Percentiles rank a stretch among this genome's conserved stretches.
phyloP scores from a whole-genome alignment of 2,888 invertebrate genomes.

The Ophonus ardosiacus region DNA sequence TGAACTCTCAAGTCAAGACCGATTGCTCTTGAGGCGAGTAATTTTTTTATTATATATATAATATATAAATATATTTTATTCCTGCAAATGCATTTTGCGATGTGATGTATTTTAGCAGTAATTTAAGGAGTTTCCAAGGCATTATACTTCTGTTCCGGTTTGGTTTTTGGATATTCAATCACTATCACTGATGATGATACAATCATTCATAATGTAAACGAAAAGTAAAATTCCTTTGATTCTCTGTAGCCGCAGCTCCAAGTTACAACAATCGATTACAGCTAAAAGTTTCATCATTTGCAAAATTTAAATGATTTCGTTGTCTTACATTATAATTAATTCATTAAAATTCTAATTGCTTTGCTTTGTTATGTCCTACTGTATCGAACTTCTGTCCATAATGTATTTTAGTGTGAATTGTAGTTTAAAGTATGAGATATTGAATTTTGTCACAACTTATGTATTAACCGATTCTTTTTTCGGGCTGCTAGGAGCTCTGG shows the following conservation, averaged over 20 bases:
- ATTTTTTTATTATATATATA: conserved; percentile 74
- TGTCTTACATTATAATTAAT: conserved; percentile 61
- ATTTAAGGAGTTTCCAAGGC: conserved; percentile 74
- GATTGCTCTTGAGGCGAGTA: conserved; percentile 73
- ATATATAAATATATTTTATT: conserved; percentile 87
- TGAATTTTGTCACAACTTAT: conserved; percentile 62
- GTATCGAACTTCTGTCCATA: conserved; percentile 62
- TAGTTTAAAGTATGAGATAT: conserved; percentile 60
- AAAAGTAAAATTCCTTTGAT: conserved; percentile 24
- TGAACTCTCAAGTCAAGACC: conserved; percentile 66
- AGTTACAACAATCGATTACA: conserved; percentile 70
- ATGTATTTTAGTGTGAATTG: conserved; percentile 63
- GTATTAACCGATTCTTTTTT: conserved; percentile 61
- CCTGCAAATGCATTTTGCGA: conserved; percentile 89
- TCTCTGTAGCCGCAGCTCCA: conserved; percentile 60
- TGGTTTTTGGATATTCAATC: conserved; percentile 41
- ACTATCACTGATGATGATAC: conserved; percentile 22
- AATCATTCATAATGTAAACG: conserved; percentile 26
- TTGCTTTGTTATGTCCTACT: conserved; percentile 62
- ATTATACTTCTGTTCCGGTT: conserved; percentile 74
- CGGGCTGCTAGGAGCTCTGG: conserved; percentile 62
- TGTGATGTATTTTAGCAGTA: conserved; percentile 80
- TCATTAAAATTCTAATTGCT: conserved; percentile 62
- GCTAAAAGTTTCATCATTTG: conserved; percentile 74
- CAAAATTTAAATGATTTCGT: conserved; percentile 67